These are phyloP conservation scores for Notospermus geniculatus DNA, from an alignment of 1,140 invertebrate genomes.

Conservation along the genomic window DNA sequence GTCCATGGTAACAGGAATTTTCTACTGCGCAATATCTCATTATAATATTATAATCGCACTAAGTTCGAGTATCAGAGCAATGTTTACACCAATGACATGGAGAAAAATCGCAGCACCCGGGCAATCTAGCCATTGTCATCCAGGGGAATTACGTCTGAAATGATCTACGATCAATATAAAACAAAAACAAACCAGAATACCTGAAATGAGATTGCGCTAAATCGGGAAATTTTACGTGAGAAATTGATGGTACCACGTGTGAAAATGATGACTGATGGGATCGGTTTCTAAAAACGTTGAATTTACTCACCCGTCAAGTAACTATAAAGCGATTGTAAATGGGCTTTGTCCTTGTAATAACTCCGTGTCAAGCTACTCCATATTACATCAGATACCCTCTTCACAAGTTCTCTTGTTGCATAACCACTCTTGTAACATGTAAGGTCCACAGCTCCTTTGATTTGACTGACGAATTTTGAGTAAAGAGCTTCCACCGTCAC, in stretches of 20 bases:
- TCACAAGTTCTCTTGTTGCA: constrained; percentile 82
- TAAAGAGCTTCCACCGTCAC: constrained; percentile 73
- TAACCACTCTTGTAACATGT: constrained; percentile 60
- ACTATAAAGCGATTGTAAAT: constrained; percentile 90
- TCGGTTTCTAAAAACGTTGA: too few relatives aligned
- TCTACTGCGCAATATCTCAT: constrained; percentile 2
- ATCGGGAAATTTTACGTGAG: too few relatives aligned
- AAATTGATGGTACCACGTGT: too few relatives aligned
- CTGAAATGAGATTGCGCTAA: too few relatives aligned
- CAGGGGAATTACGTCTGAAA: too few relatives aligned
- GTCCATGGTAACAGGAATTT: neutral
- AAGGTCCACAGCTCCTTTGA: constrained; percentile 75
- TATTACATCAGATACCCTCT: constrained; percentile 90
- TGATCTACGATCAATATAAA: too few relatives aligned
- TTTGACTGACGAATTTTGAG: constrained; percentile 75
- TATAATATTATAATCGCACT: constrained; percentile 13
- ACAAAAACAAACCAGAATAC: too few relatives aligned
- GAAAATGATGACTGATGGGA: too few relatives aligned
- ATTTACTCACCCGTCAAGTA: constrained; percentile 78
- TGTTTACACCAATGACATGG: too few relatives aligned
- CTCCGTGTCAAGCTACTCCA: constrained; percentile 90
- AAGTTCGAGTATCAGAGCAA: too few relatives aligned
- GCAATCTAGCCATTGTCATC: too few relatives aligned
- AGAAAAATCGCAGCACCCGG: too few relatives aligned
- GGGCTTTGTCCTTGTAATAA: constrained; percentile 92